Evolutionary conservation across 1,140 invertebrate genomes (phyloP).

Genomic region (Meteorus sp.): DNA sequence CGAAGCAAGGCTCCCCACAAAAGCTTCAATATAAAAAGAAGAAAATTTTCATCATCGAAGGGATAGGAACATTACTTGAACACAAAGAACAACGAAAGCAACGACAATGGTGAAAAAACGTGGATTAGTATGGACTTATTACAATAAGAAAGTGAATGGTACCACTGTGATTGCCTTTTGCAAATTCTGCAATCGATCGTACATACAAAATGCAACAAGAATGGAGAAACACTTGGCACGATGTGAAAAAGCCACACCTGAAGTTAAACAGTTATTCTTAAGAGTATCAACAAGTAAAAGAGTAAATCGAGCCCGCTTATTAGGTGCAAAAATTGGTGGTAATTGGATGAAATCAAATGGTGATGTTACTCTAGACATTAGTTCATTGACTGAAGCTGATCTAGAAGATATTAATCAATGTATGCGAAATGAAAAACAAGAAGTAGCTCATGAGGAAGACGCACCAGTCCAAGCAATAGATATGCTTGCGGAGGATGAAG

Average conservation of each 20-base stretch:
- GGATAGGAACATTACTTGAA: not conserved
- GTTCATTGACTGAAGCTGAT: slow-evolving; percentile 29
- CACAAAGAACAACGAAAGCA: not conserved
- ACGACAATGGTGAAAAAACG: slow-evolving; percentile 47
- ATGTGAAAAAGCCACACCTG: slow-evolving; percentile 45
- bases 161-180: slow-evolving; percentile 48
- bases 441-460: slow-evolving; percentile 10
- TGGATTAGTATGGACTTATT: slow-evolving; percentile 50
- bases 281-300: slow-evolving; percentile 40
- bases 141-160: slow-evolving; percentile 46
- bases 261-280: slow-evolving; percentile 42
- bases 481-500: slow-evolving; percentile 24
- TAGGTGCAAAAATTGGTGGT: slow-evolving; percentile 34
- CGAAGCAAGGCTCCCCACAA: not conserved
- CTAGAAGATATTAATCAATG: slow-evolving; percentile 38
- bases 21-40: too few relatives aligned
- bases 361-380: slow-evolving; percentile 24
- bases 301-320: slow-evolving; percentile 37
- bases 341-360: slow-evolving; percentile 37
- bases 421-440: slow-evolving; percentile 34
- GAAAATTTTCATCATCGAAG: not conserved
- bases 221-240: slow-evolving; percentile 47
- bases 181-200: slow-evolving; percentile 49
- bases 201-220: slow-evolving; percentile 49
- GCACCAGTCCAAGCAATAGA: slow-evolving; percentile 23